Evolutionary conservation across 1,140 invertebrate species (phyloP), one percentile per base, ranked within the genome.

Genomic region (Macrotrachela quadricornifera): DNA sequence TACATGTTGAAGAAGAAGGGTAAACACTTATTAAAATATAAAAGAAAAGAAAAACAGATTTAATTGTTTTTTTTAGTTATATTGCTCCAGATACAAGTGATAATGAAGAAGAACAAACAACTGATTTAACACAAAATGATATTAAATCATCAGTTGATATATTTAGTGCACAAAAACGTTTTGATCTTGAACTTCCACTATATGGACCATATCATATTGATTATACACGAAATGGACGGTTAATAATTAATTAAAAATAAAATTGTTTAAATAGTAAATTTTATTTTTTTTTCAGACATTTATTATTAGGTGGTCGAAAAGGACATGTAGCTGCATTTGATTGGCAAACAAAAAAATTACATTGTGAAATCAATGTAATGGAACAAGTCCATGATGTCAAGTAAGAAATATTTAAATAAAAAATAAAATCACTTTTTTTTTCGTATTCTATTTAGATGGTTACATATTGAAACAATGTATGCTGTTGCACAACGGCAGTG

Each of bases 341-440:
- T 68, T 97, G 92, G 92, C 74, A 92, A 10, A 91, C 87, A 1
- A 99, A 99, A 73, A 81, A 80, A 60, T 71, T 97, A 37, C 74
- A 81, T 49, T 95, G 83, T 74, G 94, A 99, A 76, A 81, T 94
- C 11, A 95, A 95, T 75, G 87, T 91, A 1, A 91, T 87, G 83
- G 92, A 99, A 73, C 81, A 82, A 47, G 76, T 95, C 42, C 78
- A 83, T 65, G 91, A 92, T 75, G 77, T 95, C 1, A 71, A 71
- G 75, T 78, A 64, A 64, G 68, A n/a, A n/a, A 57, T 59, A 55
- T 57, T 48, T 47, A 50, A 10, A 46, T 47, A 6, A 41, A 48
- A 18, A 16, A 41, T 18, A 51, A 17, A 51, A 11, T 6, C 40
- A 52, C 38, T 6, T 38, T 39, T 18, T 17, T 36, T 55, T 39